Conservation (phyloP, 1,140 invertebrate genomes). For the Heliconius himera region DNA sequence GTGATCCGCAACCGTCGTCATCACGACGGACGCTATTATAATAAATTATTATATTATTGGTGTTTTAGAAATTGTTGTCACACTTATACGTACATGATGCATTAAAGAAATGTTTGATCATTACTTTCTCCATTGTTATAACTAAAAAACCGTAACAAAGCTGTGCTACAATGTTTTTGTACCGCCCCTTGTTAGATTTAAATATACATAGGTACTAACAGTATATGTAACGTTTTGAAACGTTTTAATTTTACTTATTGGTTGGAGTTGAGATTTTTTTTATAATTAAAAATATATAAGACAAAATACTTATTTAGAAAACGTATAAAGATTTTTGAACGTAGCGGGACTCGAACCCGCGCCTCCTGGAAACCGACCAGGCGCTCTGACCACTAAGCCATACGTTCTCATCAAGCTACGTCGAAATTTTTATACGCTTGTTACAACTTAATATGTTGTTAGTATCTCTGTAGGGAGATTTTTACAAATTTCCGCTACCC, state of each 20-base stretch:
- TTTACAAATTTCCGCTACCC: too few relatives aligned
- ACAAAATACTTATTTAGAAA: too few relatives aligned
- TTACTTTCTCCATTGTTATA: constrained; percentile 46
- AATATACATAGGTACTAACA: not conserved
- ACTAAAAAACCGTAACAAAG: constrained; percentile 20
- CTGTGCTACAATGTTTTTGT: constrained; percentile 5
- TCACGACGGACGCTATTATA: too few relatives aligned
- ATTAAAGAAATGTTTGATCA: constrained; percentile 32
- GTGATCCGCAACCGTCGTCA: too few relatives aligned
- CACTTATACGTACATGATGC: not conserved
- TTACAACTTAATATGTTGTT: too few relatives aligned
- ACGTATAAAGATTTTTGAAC: too few relatives aligned
- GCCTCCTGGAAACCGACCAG: too few relatives aligned
- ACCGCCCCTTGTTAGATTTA: constrained; percentile 1
- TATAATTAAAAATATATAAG: not conserved
- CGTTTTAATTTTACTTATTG: not conserved
- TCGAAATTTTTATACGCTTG: too few relatives aligned
- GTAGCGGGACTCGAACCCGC: too few relatives aligned
- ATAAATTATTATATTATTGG: not conserved
- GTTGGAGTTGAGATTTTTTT: not conserved
- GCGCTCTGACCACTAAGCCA: too few relatives aligned
- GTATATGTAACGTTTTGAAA: not conserved
- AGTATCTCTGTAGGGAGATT: too few relatives aligned
- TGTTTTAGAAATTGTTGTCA: constrained; percentile 3
- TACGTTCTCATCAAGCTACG: too few relatives aligned